Evolutionary conservation across 2,888 invertebrate species (phyloP).

Genomic region (Camponotus fellah): DNA sequence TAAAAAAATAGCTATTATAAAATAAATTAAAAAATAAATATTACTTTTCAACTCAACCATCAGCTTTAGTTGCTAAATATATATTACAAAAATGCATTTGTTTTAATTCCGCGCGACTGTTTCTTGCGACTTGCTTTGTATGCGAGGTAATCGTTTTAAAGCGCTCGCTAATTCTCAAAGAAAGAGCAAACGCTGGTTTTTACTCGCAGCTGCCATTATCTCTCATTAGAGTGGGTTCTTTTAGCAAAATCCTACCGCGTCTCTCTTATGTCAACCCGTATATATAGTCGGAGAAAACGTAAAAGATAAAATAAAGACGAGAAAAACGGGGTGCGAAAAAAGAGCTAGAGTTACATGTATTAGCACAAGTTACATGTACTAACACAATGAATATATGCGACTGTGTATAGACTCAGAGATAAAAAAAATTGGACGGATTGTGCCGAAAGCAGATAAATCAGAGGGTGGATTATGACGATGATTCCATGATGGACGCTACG

Average conservation of each 20-base stretch:
- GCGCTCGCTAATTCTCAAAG: constrained; percentile 48
- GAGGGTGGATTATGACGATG: constrained; percentile 25
- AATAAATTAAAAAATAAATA: background rate
- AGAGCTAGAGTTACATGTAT: constrained; percentile 27
- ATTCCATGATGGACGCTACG: constrained; percentile 30
- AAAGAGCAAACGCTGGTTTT: constrained; percentile 54
- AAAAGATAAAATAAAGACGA: constrained; percentile 24
- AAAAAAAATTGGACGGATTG: constrained; percentile 10
- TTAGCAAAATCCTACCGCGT: constrained; percentile 29
- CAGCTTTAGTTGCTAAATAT: background rate
- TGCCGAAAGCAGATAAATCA: constrained; percentile 28
- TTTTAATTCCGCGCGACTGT: constrained; percentile 30
- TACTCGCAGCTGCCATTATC: constrained; percentile 49
- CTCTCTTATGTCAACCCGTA: constrained; percentile 44
- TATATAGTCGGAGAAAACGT: constrained; percentile 30
- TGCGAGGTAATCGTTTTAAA: constrained; percentile 53
- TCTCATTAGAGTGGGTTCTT: constrained; percentile 48
- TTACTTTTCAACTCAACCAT: background rate
- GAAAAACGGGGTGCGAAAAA: constrained; percentile 26
- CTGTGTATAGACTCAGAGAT: constrained; percentile 15
- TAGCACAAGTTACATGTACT: constrained; percentile 1
- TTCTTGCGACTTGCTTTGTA: constrained; percentile 43
- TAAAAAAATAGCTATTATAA: background rate
- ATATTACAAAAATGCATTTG: constrained; percentile 15
- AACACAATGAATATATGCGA: constrained; percentile 28